phyloP scores from a whole-genome alignment of 2,888 invertebrate species.

The Heliconius charithonia region DNA sequence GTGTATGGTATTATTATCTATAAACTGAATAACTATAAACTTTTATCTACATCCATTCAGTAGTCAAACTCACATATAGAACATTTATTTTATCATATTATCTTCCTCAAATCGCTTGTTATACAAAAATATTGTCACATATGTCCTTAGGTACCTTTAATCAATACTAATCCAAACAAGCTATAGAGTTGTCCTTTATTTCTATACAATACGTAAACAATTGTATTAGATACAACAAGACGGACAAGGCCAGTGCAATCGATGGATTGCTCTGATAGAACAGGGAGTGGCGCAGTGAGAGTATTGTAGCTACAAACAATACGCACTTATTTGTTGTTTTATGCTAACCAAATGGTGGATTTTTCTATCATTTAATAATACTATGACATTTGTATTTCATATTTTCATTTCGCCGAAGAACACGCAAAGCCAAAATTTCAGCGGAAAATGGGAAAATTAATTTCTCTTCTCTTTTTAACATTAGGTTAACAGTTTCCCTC shows the following conservation, averaged over 20 bases:
- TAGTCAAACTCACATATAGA: too few species aligned
- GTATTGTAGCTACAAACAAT: neutral
- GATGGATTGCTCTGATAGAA: conserved; percentile 18
- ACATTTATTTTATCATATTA: too few species aligned
- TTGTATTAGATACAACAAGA: neutral
- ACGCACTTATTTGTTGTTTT: neutral
- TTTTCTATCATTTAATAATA: neutral
- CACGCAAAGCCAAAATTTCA: too few species aligned
- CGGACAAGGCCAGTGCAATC: conserved; percentile 27
- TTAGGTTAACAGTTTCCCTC: too few species aligned
- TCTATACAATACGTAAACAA: conserved; percentile 12
- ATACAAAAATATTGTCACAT: neutral
- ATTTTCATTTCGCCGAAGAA: too few species aligned
- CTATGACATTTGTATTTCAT: too few species aligned
- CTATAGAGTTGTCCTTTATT: neutral
- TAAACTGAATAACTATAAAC: too few species aligned
- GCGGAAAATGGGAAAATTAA: too few species aligned
- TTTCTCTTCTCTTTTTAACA: too few species aligned
- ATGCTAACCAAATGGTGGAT: neutral
- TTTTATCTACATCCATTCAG: too few species aligned
- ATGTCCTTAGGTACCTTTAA: neutral
- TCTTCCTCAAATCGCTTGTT: too few species aligned
- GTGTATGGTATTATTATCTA: too few species aligned
- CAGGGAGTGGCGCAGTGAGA: conserved; percentile 12
- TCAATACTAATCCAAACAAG: neutral